Base-by-base conservation (phyloP, 2,888 invertebrate genomes). In the Agonopterix arenella region DNA sequence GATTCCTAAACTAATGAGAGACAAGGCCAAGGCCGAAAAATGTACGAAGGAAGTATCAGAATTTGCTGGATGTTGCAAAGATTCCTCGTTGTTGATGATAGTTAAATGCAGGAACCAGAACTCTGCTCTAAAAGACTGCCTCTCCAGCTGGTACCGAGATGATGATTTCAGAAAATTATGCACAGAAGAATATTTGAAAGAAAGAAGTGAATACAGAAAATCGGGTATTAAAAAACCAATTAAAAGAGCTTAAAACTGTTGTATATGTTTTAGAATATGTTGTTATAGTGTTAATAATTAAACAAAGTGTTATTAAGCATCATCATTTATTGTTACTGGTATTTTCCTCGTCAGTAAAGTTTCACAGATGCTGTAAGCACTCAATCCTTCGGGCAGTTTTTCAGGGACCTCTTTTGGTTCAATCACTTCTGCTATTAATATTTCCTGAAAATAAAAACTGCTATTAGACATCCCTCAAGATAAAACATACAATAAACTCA, bases 1-100 rank as follows among this genome's bases (percentile, higher is more conserved):
- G 58, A 95, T 99, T 72, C 96, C 98, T 0, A 95, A 97, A 80
- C 92, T 95, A 66, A 94, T 98, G 90, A 91, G 98, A 59, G 95
- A 96, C 18, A 93, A 92, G 62, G 95, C 97, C 0, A 95, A 93
- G 74, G 72, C 68, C 10, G 94, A 95, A 66, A 96, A 97, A 76
- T 98, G 98, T 78, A 54, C 71, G 0, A 78, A 91, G 58, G 93
- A 94, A 85, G 95, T 96, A 0, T 79, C 89, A 70, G 92, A 93
- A 46, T 94, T 94, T 66, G 90, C 91, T 38, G 84, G 92, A 45
- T 96, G 96, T 72, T 96, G 96, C 66, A 94, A 93, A 73, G 91
- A 89, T 2, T 88, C 90, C 49, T 91, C 92, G 46, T 45, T 96
- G 0, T 64, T 93, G 1, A 93, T 96, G 93, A 92, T 94, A 1